Evolutionary conservation across 2,797 vertebrate species (phyloP), one percentile per base, ranked within the genome.

Genomic region (Pangasius krempfi): DNA sequence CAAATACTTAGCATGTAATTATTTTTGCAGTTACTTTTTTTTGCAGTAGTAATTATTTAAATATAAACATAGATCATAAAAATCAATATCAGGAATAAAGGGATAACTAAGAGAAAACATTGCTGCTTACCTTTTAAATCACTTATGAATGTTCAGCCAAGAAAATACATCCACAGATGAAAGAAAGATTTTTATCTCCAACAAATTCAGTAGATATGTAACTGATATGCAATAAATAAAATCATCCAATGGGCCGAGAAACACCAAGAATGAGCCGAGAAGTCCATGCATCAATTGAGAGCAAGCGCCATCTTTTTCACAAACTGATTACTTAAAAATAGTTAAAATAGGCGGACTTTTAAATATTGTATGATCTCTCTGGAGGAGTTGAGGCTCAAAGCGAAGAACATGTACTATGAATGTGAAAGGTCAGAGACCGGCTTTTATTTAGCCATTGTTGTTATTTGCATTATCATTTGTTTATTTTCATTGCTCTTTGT

Each of bases 381-480:
- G 10, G n/a, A 52, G 44, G 18, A 68, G 44, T 33, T 54, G 47
- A 0, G 83, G 76, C 75, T 90, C 85, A 66, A 33, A 72, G 22
- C 37, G 60, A 70, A 87, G 66, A 75, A 37, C 5, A 14, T 14
- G n/a, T 33, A 84, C 64, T 40, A 58, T 18, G 60, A 91, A 82
- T 86, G 85, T 25, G 14, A 62, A 33, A 72, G 30, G 47, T 64
- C 64, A 40, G 62, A 64, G 30, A 58, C 66, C 12, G 5, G 50
- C 33, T 89, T 86, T 92, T 94, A 88, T 62, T 79, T 33, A 60
- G 75, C 62, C 86, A 25, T 93, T 92, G 92, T 94, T 91, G 91
- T 94, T 94, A 95, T 93, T 94, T 92, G 94, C 89, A 90, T 92
- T 92, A 92, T 93, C 90, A 87, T 91, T 94, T 96, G 95, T 96